Conservation (phyloP, 2,888 invertebrate genomes). For the Seira musarum region DNA sequence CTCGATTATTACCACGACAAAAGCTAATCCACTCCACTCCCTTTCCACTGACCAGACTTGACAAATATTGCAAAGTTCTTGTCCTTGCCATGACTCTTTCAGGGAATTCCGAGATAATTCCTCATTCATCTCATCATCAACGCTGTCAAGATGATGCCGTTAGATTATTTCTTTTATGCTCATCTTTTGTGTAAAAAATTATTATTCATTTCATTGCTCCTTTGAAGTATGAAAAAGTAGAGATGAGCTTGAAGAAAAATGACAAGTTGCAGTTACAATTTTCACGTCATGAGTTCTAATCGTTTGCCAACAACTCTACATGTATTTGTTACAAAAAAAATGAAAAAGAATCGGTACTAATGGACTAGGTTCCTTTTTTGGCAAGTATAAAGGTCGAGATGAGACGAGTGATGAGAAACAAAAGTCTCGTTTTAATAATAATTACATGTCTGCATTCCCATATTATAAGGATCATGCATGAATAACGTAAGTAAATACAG, state of each 20-base stretch:
- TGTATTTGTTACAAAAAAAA: too few relatives aligned
- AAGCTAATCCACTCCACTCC: not conserved
- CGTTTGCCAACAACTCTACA: too few relatives aligned
- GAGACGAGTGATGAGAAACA: not conserved
- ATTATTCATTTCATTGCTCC: not conserved
- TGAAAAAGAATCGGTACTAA: not conserved
- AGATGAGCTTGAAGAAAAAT: not conserved
- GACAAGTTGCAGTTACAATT: constrained; percentile 4
- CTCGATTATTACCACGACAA: not conserved
- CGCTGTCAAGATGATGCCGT: not conserved
- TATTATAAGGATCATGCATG: too few relatives aligned
- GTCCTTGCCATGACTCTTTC: not conserved
- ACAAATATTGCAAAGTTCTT: not conserved
- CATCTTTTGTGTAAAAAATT: not conserved
- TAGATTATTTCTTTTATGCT: not conserved
- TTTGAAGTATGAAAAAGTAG: too few relatives aligned
- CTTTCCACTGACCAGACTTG: not conserved
- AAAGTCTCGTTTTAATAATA: not conserved
- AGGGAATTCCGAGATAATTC: not conserved
- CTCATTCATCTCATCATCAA: constrained; percentile 12
- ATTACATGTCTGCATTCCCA: constrained; percentile 3
- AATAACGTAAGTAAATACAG: not conserved
- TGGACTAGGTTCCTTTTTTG: too few relatives aligned
- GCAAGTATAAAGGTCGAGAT: not conserved
- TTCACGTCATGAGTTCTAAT: too few relatives aligned